phyloP scores from a whole-genome alignment of 2,888 invertebrate genomes.

The Nebria brevicollis region DNA sequence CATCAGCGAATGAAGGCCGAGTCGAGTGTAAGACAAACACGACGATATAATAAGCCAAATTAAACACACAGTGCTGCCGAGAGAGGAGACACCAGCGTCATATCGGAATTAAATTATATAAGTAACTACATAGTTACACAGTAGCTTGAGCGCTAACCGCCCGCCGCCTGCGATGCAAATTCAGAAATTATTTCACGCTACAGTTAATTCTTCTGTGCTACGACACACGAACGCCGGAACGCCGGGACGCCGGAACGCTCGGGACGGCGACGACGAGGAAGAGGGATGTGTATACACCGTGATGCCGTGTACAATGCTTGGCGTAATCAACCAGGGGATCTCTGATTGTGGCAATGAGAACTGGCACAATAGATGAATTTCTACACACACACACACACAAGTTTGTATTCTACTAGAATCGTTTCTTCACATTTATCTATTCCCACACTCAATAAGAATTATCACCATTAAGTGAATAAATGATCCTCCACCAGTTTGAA shows the following conservation, averaged over 20 bases:
- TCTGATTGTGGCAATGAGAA: constrained; percentile 44
- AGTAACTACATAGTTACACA: constrained; percentile 56
- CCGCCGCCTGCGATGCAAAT: constrained; percentile 57
- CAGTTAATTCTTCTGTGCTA: constrained; percentile 52
- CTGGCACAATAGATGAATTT: not conserved
- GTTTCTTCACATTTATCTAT: too few relatives aligned
- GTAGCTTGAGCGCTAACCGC: constrained; percentile 51
- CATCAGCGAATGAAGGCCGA: constrained; percentile 58
- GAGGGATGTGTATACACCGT: constrained; percentile 25
- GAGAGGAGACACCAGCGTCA: constrained; percentile 53
- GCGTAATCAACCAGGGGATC: constrained; percentile 41
- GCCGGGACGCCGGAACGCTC: not conserved
- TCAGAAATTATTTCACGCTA: constrained; percentile 57
- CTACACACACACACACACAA: not conserved
- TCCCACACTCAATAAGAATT: too few relatives aligned
- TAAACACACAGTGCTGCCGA: constrained; percentile 55
- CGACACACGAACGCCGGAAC: not conserved
- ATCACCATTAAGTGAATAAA: too few relatives aligned
- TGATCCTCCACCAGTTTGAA: too few relatives aligned
- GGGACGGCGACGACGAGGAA: not conserved
- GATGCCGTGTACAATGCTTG: constrained; percentile 31
- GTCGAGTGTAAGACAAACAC: constrained; percentile 59
- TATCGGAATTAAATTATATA: constrained; percentile 60
- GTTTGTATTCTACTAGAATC: not conserved
- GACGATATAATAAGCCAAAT: constrained; percentile 60